Conservation (phyloP, 2,888 invertebrate genomes). For the Macroteleia sp. region DNA sequence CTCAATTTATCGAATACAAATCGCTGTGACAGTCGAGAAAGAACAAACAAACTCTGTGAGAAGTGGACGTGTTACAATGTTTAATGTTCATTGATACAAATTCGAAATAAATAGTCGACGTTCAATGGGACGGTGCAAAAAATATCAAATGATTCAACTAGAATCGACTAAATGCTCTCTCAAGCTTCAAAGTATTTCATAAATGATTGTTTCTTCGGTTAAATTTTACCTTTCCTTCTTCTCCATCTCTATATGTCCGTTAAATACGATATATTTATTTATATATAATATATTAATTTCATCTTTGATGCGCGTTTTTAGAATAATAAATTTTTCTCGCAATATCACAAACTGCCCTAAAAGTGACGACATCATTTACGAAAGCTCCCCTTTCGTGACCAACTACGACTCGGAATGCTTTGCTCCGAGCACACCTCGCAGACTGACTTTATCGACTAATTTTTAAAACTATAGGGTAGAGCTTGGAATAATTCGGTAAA, state of each 20-base stretch:
- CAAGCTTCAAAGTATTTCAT: slow-evolving; percentile 10
- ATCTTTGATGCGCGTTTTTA: slow-evolving; percentile 33
- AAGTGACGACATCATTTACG: slow-evolving; percentile 40
- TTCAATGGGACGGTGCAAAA: no score
- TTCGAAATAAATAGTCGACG: neutral
- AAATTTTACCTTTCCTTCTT: neutral
- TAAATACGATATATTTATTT: slow-evolving; percentile 8
- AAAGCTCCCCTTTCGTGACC: slow-evolving; percentile 26
- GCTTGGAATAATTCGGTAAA: slow-evolving; percentile 81
- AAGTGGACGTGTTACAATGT: slow-evolving; percentile 14
- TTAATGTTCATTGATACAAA: neutral
- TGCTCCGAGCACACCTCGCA: slow-evolving; percentile 36
- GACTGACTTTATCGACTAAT: slow-evolving; percentile 47
- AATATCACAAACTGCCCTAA: slow-evolving; percentile 50
- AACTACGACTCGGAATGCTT: slow-evolving; percentile 34
- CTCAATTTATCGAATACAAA: slow-evolving; percentile 30
- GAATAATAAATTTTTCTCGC: slow-evolving; percentile 35
- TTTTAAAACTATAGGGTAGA: slow-evolving; percentile 76
- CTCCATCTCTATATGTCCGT: neutral
- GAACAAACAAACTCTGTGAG: slow-evolving; percentile 8
- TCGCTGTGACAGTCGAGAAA: slow-evolving; percentile 28
- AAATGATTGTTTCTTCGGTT: slow-evolving; percentile 2
- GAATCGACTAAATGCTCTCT: slow-evolving; percentile 24
- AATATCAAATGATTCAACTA: neutral
- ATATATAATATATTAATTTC: slow-evolving; percentile 42